A percentile compares a stretch with the other conserved stretches of the same genome.
Evolutionary conservation across 2,113 vertebrate species (phyloP).

Genomic region (Lepus europaeus): DNA sequence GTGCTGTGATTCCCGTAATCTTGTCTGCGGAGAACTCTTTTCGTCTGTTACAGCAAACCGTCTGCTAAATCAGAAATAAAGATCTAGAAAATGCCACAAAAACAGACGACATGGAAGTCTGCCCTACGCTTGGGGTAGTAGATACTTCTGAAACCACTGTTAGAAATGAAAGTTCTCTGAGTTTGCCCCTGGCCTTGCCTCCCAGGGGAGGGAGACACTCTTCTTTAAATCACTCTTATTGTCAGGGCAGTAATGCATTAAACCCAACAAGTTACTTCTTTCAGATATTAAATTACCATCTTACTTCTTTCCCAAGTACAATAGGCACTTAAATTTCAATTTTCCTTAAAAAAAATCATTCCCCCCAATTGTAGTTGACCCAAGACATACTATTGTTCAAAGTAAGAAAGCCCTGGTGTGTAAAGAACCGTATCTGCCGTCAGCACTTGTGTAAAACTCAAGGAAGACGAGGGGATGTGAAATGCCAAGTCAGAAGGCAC

Average conservation of each 20-base stretch:
- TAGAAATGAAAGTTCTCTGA: conserved; percentile 35
- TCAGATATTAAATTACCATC: conserved; percentile 38
- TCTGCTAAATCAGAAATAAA: conserved; percentile 55
- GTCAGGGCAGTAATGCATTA: conserved; percentile 31
- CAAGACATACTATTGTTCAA: conserved; percentile 20
- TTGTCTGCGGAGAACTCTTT: conserved; percentile 15
- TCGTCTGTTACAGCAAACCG: conserved; percentile 34
- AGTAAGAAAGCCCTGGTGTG: not conserved
- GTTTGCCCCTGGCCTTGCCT: not conserved
- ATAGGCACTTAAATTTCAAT: conserved; percentile 2
- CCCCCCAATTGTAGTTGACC: not conserved
- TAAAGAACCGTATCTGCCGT: conserved; percentile 30
- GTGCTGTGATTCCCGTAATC: conserved; percentile 9
- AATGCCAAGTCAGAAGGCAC: conserved; percentile 15
- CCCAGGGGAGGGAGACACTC: not conserved
- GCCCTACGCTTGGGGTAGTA: not conserved
- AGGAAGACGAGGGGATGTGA: not conserved
- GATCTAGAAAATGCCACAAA: conserved; percentile 63
- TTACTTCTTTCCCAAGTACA: conserved; percentile 30
- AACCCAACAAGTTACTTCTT: conserved; percentile 37
- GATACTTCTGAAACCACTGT: not conserved
- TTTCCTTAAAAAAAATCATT: conserved; percentile 21
- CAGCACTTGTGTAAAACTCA: conserved; percentile 7
- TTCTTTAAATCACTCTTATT: not conserved
- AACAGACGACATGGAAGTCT: not conserved